Evolutionary conservation across 2,888 invertebrate species (phyloP), one percentile per base, ranked within the genome.

Genomic region (Electrophaes corylata): DNA sequence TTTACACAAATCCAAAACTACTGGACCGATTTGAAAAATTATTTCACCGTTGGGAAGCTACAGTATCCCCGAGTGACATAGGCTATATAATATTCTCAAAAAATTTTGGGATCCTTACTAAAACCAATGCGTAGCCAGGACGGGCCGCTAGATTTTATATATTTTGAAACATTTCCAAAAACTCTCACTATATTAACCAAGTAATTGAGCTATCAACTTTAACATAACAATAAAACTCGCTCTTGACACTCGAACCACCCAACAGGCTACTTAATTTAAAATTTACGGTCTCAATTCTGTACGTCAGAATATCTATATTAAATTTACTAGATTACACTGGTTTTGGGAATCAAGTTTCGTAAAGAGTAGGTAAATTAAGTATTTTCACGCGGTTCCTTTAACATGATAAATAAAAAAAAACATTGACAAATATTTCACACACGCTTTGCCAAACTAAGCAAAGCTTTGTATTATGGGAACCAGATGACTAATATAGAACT

Each of bases 161-260:
- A n/a, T 23, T 4, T 23, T 23, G 4, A 23, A 23, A 23, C n/a
- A n/a, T n/a, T n/a, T n/a, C n/a, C n/a, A 31, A 35, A 12, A 35
- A 14, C 14, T 14, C 35, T 1, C 35, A 35, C 35, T 35, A 6
- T 14, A 31, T 26, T 26, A 6, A n/a, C 11, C 31, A 4, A 11
- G 49, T 49, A 49, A 49, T 49, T 41, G 40, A 51, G 14, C 50
- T 35, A 46, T 41, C 33, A 55, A 39, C 26, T 20, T 6, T 10
- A 16, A n/a, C 16, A 44, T 44, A 14, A 53, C 33, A 53, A 54
- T 60, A 60, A 60, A 46, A 57, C 44, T 26, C 23, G 33, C 23
- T 60, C 58, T 53, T 60, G 53, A 56, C 52, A 61, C 56, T 29
- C 29, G 48, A 60, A 51, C 76, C 78, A 69, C 78, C 72, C 75